phyloP scores from a whole-genome alignment of 2,113 vertebrate species.

The Protobothrops flavoviridis region DNA sequence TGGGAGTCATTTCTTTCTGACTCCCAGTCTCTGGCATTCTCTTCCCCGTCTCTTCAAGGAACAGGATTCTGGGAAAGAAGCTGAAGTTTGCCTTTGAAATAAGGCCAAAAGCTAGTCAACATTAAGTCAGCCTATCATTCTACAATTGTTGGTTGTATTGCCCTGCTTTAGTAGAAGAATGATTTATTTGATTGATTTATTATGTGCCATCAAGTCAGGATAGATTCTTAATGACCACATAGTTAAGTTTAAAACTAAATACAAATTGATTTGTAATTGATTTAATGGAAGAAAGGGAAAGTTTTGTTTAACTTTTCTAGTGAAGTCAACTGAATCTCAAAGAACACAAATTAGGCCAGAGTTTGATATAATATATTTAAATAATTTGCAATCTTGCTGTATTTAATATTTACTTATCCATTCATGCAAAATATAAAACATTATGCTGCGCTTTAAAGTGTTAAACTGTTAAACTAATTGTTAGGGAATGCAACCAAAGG shows the following conservation, averaged over 20 bases:
- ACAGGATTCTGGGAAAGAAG: not conserved
- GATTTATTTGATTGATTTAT: not conserved
- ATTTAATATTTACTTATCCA: slow-evolving; percentile 1
- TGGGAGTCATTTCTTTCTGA: not conserved
- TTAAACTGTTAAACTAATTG: slow-evolving; percentile 2
- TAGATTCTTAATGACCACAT: not conserved
- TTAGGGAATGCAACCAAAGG: not conserved
- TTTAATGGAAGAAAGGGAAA: not conserved
- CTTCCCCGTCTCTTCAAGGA: not conserved
- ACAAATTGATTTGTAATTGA: not conserved
- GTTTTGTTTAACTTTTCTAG: not conserved
- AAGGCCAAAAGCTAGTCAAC: not conserved
- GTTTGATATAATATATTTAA: not conserved
- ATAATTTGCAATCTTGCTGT: not conserved
- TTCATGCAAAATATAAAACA: slow-evolving; percentile 36
- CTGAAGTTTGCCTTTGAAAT: not conserved
- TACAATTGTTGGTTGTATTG: not conserved
- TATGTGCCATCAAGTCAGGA: not conserved
- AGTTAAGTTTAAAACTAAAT: not conserved
- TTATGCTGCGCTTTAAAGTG: not conserved
- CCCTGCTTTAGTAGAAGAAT: not conserved
- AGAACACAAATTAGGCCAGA: not conserved
- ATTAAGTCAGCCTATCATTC: not conserved
- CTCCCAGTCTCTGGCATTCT: not conserved
- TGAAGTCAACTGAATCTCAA: not conserved